Evolutionary conservation across 2,113 vertebrate genomes (phyloP), one percentile per base, ranked within the genome.

Genomic region (Phyllopteryx taeniolatus): DNA sequence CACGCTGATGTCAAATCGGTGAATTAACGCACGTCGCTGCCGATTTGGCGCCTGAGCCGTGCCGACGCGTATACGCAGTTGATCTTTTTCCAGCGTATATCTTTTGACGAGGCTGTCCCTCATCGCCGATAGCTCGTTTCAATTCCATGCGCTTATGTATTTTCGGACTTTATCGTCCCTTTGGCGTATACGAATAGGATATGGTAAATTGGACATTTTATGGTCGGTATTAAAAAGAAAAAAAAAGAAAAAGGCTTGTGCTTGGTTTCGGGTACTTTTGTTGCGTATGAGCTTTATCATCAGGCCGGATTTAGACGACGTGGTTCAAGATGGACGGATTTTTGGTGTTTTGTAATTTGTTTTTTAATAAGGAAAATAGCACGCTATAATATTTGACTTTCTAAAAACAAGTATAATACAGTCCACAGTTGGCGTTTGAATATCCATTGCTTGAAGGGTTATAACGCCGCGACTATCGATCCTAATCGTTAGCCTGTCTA

Each of bases 181-280:
- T 79, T 84, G 78, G 84, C 87, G 86, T 88, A 72, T 80, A 91
- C 86, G 85, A 88, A 15, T 83, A 85, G 90, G 93, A 93, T 93
- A 92, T 87, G 85, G 83, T 82, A 89, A 92, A 92, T 90, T 90
- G 89, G 82, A 91, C 83, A 86, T 92, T 92, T 94, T 92, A 92
- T 92, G 77, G 85, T 85, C 91, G 22, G 65, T 9, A 15, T 87
- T 39, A 27, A 27, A 27, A 81, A 80, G 75, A 88, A 90, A 88
- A 87, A 72, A 46, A 19, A 6, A 54, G n/a, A 54, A 54, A 54
- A 54, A 22, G 20, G 9, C 44, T 46, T 46, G 10, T 31, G 53
- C 17, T 76, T 73, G 83, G 89, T 86, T 86, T 91, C 87, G 91
- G 92, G 6, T 7, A 35, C 59, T 35, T 35, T 12, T 33, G 5